A percentile compares a stretch with the other conserved stretches of the same genome.
Conservation (phyloP, 1,140 invertebrate genomes). For the Daktulosphaira vitifoliae region DNA sequence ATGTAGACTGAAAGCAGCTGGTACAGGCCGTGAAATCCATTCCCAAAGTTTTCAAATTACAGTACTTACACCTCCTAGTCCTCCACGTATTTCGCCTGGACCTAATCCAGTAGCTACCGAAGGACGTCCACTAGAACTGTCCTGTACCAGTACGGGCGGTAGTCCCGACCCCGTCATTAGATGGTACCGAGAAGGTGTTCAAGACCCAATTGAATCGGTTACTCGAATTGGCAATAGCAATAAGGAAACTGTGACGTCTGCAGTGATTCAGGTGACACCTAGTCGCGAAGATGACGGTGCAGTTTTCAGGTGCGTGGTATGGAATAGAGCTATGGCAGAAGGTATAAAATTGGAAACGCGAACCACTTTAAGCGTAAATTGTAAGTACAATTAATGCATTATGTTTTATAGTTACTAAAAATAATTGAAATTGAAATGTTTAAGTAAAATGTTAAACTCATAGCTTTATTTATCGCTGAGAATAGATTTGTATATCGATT, state of each 20-base stretch:
- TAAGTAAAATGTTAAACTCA: background rate
- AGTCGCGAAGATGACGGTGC: slow-evolving; percentile 73
- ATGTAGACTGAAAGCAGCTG: slow-evolving; percentile 74
- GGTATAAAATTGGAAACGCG: slow-evolving; percentile 66
- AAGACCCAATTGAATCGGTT: slow-evolving; percentile 55
- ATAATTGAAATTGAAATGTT: background rate
- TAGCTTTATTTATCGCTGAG: background rate
- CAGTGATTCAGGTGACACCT: slow-evolving; percentile 63
- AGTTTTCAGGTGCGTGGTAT: slow-evolving; percentile 71
- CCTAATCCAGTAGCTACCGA: slow-evolving; percentile 65
- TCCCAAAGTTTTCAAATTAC: slow-evolving; percentile 73
- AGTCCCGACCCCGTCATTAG: slow-evolving; percentile 79
- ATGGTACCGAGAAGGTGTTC: slow-evolving; percentile 54
- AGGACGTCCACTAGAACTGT: slow-evolving; percentile 62
- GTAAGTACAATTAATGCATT: slow-evolving; percentile 52
- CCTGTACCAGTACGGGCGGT: slow-evolving; percentile 74
- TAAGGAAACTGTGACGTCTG: slow-evolving; percentile 59
- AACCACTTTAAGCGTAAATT: slow-evolving; percentile 76
- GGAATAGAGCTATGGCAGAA: slow-evolving; percentile 75
- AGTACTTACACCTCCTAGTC: slow-evolving; percentile 71
- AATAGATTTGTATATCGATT: slow-evolving; percentile 10
- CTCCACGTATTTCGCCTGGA: slow-evolving; percentile 64
- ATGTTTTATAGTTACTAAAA: background rate
- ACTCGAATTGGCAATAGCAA: slow-evolving; percentile 50
- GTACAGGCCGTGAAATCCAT: slow-evolving; percentile 72